phyloP scores from a whole-genome alignment of 64 coral and sea anemone genomes.

The Platygyra sinensis region DNA sequence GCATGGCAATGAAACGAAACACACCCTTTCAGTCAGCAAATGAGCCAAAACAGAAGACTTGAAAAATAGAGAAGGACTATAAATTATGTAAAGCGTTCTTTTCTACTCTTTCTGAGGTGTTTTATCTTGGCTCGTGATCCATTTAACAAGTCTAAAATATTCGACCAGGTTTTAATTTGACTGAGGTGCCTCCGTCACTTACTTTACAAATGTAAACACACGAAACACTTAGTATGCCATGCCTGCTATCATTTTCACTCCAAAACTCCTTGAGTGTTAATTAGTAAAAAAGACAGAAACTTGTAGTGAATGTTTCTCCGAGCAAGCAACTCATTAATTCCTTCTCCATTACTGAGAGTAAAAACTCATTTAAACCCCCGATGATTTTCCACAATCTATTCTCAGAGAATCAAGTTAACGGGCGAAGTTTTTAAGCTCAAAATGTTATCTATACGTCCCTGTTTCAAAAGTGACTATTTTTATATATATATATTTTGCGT shows the following conservation, averaged over 20 bases:
- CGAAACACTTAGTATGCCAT: not conserved
- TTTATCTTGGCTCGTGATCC: not conserved
- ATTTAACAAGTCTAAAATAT: not conserved
- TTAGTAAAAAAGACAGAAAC: not conserved
- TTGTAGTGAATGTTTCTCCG: not conserved
- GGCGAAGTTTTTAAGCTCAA: no score
- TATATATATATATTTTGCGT: not conserved
- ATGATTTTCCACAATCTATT: no score
- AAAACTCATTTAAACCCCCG: no score
- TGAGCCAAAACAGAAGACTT: not conserved
- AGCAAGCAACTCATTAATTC: not conserved
- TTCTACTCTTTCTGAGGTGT: not conserved
- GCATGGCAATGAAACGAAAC: not conserved
- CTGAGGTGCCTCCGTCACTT: not conserved
- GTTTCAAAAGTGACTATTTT: not conserved
- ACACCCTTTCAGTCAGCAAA: not conserved
- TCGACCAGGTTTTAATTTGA: not conserved
- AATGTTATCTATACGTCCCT: no score
- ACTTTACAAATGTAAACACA: not conserved
- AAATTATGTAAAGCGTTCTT: slow-evolving; percentile 15
- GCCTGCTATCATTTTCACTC: slow-evolving; percentile 1
- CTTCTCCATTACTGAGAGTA: not conserved
- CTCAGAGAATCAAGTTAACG: no score
- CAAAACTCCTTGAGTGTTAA: slow-evolving; percentile 5
- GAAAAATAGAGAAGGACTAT: not conserved